Base-by-base conservation (phyloP, 2,113 vertebrate species). In the Alligator sinensis region DNA sequence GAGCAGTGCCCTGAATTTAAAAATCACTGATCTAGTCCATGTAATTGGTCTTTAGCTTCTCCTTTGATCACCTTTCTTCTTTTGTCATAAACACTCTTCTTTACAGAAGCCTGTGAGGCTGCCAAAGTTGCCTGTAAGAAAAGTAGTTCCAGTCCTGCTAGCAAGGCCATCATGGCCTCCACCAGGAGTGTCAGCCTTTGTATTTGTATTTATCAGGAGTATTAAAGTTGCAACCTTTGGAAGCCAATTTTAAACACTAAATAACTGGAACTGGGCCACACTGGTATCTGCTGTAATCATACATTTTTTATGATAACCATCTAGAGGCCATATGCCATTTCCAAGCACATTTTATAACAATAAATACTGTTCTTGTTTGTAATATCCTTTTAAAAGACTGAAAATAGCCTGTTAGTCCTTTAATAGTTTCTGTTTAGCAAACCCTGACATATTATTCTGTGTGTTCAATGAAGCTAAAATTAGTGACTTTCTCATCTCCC, bases 181-280 rank as follows among this genome's bases (percentile, higher is more conserved):
- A 0, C 34, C 16, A 22, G 5, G 62, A 14, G 24, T 13, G 15
- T 2, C 34, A 87, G 34, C 63, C 21, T 74, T 47, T 1, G 2
- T 21, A 30, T 80, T 76, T 4, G 6, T 25, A 30, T 1, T 24
- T 72, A 72, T 1, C 7, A n/a, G 30, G 38, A 75, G 3, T 27
- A 74, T 38, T 47, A 12, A 24, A 2, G 12, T 22, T 24, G 72
- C 64, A 57, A 58, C 13, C 22, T 60, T 54, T 64, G 1, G 1
- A 24, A 5, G 64, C 25, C 2, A 0, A 2, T 5, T 18, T 0
- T 0, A 59, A 22, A 74, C 19, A 80, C 75, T 0, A 0, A 5
- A 0, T 2, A 55, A 34, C 74, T 85, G 72, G 54, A 16, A 84
- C 25, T 54, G 57, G 87, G 25, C 64, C 13, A 34, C 55, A 27